Base-by-base conservation (phyloP, 2,888 invertebrate species). In the Nebria salina region DNA sequence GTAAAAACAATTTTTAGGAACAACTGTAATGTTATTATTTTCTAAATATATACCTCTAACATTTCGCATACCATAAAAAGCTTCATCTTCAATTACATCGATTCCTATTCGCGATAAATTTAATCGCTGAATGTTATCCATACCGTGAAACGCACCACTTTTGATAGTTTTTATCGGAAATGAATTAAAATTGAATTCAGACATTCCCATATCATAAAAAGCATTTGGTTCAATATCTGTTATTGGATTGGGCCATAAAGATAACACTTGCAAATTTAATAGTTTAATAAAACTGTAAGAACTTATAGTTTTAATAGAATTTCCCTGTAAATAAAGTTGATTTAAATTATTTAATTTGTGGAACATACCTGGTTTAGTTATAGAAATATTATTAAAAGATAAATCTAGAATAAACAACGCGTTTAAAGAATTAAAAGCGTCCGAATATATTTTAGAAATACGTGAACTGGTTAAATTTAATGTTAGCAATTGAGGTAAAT, bases 331-430 rank as follows among this genome's bases (percentile, higher is more conserved):
- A 70, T n/a, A 72, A 6, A 80, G 13, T n/a, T 75, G 54, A 26
- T 66, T 9, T 41, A 80, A 75, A 70, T 64, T 75, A 13, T 64
- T 26, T 13, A 75, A 72, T 54, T 65, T 64, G 25, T 54, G 25
- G 70, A 80, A 80, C 34, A 41, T 75, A 20, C 72, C 75, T 15
- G 75, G 65, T 34, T 6, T 25, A 20, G 75, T 75, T 70, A 54
- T 75, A 7, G 25, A n/a, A 34, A 80, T 70, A 64, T 75, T 75
- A 34, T 80, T 80, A 42, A 13, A 80, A n/a, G 80, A 80, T 75
- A 80, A 75, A 80, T 80, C 72, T 25, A 80, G 15, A 72, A 7
- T 54, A 70, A 11, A 43, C 20, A 80, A 41, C 25, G 75, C n/a
- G 5, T 42, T 9, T 7, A 70, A 34, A 70, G 64, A n/a, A 34